Evolutionary conservation across 2,888 invertebrate genomes (phyloP).

Genomic region (Cotesia congregata): DNA sequence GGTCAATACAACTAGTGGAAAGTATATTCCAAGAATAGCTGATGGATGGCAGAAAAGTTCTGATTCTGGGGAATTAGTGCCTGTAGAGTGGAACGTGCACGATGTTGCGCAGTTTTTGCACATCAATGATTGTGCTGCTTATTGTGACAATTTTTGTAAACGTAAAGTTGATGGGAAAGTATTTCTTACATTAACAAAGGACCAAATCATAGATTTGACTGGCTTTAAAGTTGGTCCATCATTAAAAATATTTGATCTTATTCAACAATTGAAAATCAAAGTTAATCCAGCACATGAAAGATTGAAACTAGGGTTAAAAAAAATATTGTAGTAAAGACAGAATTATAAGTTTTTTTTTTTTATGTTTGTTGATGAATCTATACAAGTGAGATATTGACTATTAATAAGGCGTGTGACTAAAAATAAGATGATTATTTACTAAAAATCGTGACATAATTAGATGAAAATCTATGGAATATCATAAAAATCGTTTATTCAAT

Average conservation of each 20-base stretch:
- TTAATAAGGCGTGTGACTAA: conserved; percentile 60
- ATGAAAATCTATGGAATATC: not conserved
- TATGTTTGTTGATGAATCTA: conserved; percentile 14
- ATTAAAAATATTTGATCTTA: conserved; percentile 91
- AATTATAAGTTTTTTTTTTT: conserved; percentile 21
- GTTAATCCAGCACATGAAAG: conserved; percentile 82
- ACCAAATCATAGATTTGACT: conserved; percentile 89
- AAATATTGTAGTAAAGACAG: conserved; percentile 73
- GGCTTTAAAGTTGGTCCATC: conserved; percentile 97
- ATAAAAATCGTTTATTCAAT: not conserved
- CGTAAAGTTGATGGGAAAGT: conserved; percentile 84
- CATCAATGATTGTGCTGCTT: conserved; percentile 83
- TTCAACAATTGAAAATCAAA: conserved; percentile 91
- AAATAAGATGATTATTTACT: conserved; percentile 41
- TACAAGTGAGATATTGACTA: conserved; percentile 61
- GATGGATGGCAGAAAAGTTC: conserved; percentile 71
- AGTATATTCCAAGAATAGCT: conserved; percentile 74
- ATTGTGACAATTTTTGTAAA: conserved; percentile 75
- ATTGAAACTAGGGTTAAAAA: conserved; percentile 77
- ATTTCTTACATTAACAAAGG: conserved; percentile 86
- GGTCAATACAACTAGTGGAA: conserved; percentile 71
- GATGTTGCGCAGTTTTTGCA: conserved; percentile 93
- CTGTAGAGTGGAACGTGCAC: conserved; percentile 83
- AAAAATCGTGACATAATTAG: not conserved
- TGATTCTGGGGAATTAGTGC: conserved; percentile 73